Evolutionary conservation across 2,797 vertebrate species (phyloP), one percentile per base, ranked within the genome.

Genomic region (Bradypus variegatus): DNA sequence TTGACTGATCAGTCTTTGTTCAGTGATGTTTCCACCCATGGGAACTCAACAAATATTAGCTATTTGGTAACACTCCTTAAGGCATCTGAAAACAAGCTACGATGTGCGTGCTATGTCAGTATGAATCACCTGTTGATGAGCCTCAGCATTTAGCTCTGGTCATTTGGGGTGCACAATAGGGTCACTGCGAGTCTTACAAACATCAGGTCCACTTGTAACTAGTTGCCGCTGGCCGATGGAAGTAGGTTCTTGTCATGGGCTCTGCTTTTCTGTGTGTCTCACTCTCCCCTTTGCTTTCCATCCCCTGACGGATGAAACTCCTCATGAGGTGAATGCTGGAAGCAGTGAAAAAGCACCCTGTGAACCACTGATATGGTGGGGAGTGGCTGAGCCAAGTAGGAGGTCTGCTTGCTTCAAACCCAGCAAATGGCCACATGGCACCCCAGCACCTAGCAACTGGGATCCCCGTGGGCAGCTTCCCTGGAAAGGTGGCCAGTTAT

Each of bases 11-110:
- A 33, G 64, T 84, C 81, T 89, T 70, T 45, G 82, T 33, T 67
- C 33, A 23, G 10, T 78, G 62, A 67, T 1, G 2, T 36, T 38
- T 82, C 78, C 27, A 21, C 60, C 55, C 33, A 15, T 1, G 2
- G 11, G 70, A 93, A 41, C 21, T 91, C 82, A 73, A 77, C 81
- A 92, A 91, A 89, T 60, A 92, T 76, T 70, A 83, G 45, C 55
- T 45, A 45, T 86, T 64, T 14, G n/a, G 64, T 65, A 36, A 86
- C 67, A 58, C 50, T 55, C 69, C 79, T 82, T 15, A 50, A 90
- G 83, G 62, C 29, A 1, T 69, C 27, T 45, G 21, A 38, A 91
- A 86, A 62, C 23, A 48, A 83, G 55, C 5, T 38, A n/a, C 53
- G 23, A 13, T 1, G 5, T 5, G 55, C 72, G 33, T 10, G 77